Conservation (phyloP, 2,888 invertebrate species). For the Drosophila recens region DNA sequence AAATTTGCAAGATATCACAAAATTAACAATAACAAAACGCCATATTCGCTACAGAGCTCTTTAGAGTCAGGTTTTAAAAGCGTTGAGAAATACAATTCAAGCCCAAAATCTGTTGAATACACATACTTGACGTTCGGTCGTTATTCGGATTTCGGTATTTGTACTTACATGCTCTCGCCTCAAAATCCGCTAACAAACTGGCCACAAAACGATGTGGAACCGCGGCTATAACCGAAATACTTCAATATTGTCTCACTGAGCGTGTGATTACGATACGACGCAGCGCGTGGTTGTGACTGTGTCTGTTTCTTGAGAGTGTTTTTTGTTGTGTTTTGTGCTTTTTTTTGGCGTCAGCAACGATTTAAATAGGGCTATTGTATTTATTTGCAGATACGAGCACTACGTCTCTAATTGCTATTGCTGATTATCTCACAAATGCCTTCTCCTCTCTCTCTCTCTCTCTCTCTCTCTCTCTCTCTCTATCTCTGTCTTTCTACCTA, state of each 20-base stretch:
- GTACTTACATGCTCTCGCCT: constrained; percentile 67
- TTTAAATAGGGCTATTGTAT: constrained; percentile 55
- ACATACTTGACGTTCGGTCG: neutral
- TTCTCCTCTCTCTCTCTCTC: neutral
- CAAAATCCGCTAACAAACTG: constrained; percentile 71
- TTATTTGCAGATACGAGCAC: constrained; percentile 38
- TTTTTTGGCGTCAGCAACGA: constrained; percentile 35
- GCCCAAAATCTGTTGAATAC: neutral
- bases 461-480: neutral
- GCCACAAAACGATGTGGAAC: constrained; percentile 50
- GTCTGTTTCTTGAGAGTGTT: constrained; percentile 5
- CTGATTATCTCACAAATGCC: constrained; percentile 39
- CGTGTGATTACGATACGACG: constrained; percentile 45
- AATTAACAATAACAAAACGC: neutral
- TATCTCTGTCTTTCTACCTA: neutral
- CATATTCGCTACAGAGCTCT: neutral
- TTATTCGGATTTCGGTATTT: neutral
- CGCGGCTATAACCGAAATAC: constrained; percentile 66
- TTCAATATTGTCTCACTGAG: constrained; percentile 43
- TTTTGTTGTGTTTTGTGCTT: constrained; percentile 7
- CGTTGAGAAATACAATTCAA: neutral
- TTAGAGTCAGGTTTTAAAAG: neutral
- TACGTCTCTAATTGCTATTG: constrained; percentile 42
- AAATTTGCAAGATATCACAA: constrained; percentile 34
- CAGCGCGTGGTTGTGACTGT: constrained; percentile 29